Conservation (phyloP, 2,888 invertebrate genomes). For the Gastrophysa polygoni region DNA sequence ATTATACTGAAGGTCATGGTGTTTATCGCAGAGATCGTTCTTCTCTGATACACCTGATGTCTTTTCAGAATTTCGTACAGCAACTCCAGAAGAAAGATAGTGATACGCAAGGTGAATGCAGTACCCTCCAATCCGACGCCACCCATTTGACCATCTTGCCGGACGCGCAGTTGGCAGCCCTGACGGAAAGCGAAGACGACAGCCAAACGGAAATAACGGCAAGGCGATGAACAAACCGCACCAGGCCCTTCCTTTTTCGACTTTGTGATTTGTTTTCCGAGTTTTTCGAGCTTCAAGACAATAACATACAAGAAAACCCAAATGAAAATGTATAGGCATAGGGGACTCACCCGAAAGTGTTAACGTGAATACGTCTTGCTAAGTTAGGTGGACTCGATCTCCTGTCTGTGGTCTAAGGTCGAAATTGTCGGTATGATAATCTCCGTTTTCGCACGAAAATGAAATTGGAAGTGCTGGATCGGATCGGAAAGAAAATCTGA, state of each 20-base stretch:
- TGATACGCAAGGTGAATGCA: constrained; percentile 66
- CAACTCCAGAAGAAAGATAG: constrained; percentile 76
- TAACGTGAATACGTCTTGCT: background rate
- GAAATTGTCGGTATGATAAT: no score
- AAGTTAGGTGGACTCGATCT: no score
- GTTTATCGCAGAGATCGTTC: constrained; percentile 11
- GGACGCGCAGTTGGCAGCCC: constrained; percentile 64
- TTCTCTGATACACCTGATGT: constrained; percentile 1
- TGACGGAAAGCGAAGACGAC: constrained; percentile 68
- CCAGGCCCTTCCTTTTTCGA: background rate
- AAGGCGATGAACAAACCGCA: constrained; percentile 44
- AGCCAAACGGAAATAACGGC: constrained; percentile 52
- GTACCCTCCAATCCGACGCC: constrained; percentile 78
- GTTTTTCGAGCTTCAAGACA: constrained; percentile 35
- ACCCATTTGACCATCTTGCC: constrained; percentile 79
- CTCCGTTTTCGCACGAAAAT: no score
- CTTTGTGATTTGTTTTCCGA: constrained; percentile 21
- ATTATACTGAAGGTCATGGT: no score
- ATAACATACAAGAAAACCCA: constrained; percentile 19
- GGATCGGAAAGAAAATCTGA: no score
- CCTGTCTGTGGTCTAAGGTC: no score
- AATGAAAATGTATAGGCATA: background rate
- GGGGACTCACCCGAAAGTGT: background rate
- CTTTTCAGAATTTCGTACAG: constrained; percentile 76
- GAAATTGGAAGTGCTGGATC: no score